Evolutionary conservation across 1,140 invertebrate species (phyloP), one percentile per base, ranked within the genome.

Genomic region (Adoxophyes honmai): DNA sequence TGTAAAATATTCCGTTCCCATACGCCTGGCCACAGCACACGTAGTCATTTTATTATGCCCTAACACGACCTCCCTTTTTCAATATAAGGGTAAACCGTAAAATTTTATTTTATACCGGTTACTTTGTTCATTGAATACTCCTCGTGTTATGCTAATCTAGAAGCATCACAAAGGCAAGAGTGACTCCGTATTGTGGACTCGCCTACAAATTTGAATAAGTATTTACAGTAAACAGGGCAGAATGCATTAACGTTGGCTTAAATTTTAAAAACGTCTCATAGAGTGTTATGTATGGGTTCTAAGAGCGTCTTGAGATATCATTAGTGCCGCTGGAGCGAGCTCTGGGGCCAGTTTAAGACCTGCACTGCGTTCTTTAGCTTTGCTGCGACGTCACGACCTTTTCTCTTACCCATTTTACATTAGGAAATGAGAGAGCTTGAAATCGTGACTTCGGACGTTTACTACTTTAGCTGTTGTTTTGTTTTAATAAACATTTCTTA

Each of bases 261-360:
- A 88, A 88, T 86, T 88, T 88, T 76, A 84, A 88, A 88, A 88
- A 88, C 72, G 85, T 86, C 85, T 78, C 83, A 82, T 88, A 82
- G 66, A 88, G 68, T 73, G 81, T 85, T 75, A 88, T 86, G 74
- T 88, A 88, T 86, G 81, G 78, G 76, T 68, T 77, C 79, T 85
- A 83, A 86, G 76, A 71, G 79, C 75, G 73, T 81, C 80, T 81
- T 67, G 78, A 82, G 81, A 85, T 88, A 86, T 88, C 85, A 88
- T 88, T 88, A 88, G 76, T 75, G 67, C 78, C 75, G 73, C 78
- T 58, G 70, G 52, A 70, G 54, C 59, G 68, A 69, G 71, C 75
- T 75, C 70, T 44, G 54, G 60, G 73, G 70, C 59, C 57, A 84
- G 78, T 85, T 81, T 86, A 86, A 83, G 75, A 72, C 75, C 77